Evolutionary conservation across 92 coral and sea anemone species (phyloP).

Genomic region (Pocillopora meandrina): DNA sequence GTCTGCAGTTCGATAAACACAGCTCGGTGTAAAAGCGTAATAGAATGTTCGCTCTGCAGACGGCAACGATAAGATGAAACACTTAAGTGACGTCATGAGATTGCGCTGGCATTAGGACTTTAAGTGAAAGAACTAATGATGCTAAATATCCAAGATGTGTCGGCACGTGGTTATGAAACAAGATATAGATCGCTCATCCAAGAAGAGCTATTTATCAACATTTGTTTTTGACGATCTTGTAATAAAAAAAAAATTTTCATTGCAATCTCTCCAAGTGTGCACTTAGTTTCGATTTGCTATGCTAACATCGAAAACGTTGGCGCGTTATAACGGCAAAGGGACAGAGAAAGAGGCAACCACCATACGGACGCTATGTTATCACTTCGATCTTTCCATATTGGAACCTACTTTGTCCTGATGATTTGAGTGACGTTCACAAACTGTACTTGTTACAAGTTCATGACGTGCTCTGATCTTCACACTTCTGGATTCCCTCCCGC

Average conservation of each 20-base stretch:
- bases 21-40: not conserved
- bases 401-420: not conserved
- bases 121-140: not conserved
- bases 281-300: not conserved
- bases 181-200: slow-evolving; percentile 13
- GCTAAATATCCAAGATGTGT: slow-evolving; percentile 10
- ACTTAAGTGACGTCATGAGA: slow-evolving; percentile 10
- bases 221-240: not conserved
- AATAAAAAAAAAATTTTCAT: not conserved
- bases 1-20: not conserved
- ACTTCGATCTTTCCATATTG: not conserved
- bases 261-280: not conserved
- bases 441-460: not conserved
- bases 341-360: not conserved
- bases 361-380: not conserved
- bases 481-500: not conserved
- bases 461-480: not conserved
- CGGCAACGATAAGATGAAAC: not conserved
- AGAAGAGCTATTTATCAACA: not conserved
- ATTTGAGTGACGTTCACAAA: not conserved
- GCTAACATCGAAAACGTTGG: not conserved
- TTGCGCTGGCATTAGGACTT: not conserved
- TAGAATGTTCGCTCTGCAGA: not conserved
- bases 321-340: not conserved
- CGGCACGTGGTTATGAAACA: slow-evolving; percentile 19